Conservation (phyloP, 2,797 vertebrate genomes). For the Xenopus petersii region DNA sequence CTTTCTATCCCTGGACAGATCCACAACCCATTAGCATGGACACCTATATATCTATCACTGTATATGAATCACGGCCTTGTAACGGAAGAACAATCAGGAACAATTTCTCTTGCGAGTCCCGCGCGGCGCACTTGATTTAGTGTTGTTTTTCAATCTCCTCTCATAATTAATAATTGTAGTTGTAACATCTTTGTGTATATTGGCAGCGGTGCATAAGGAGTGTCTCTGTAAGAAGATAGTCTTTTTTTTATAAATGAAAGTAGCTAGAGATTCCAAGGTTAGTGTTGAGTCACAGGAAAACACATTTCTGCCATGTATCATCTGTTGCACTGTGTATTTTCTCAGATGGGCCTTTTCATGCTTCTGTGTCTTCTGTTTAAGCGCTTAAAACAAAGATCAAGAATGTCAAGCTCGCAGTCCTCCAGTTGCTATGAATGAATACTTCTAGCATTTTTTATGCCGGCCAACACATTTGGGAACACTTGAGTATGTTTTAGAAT, state of each 20-base stretch:
- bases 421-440: no score
- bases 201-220: conserved; percentile 43
- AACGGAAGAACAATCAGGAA: conserved; percentile 38
- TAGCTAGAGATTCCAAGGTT: conserved; percentile 42
- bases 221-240: conserved; percentile 47
- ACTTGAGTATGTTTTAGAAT: no score
- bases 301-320: conserved; percentile 38
- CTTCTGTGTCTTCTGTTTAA: conserved; percentile 30
- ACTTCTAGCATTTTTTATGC: no score
- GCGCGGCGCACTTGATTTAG: conserved; percentile 42
- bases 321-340: conserved; percentile 38
- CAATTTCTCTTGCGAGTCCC: conserved; percentile 36
- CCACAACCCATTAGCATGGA: no score
- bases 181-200: conserved; percentile 48
- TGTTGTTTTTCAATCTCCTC: conserved; percentile 23
- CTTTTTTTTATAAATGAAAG: conserved; percentile 45
- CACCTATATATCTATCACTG: no score
- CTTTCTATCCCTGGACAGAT: no score
- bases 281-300: conserved; percentile 36
- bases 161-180: conserved; percentile 49
- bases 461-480: no score
- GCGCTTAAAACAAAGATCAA: no score
- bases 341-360: conserved; percentile 36
- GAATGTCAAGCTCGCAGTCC: no score
- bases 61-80: conserved; percentile 9